Conservation (phyloP, 2,113 vertebrate genomes). For the Glaucidium brasilianum region DNA sequence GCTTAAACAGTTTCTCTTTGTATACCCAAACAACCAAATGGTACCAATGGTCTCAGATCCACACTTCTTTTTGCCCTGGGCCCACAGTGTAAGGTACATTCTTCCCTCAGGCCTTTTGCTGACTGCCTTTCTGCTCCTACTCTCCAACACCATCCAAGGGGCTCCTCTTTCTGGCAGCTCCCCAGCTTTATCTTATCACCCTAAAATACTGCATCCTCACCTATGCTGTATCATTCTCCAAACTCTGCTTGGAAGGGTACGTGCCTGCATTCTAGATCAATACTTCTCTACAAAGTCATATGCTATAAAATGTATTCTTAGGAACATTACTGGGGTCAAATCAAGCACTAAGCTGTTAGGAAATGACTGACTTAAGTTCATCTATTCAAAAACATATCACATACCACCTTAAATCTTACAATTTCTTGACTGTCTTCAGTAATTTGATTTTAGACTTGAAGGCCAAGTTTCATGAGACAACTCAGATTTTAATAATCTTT, state of each 20-base stretch:
- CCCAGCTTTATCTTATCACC: neutral
- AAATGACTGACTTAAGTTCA: neutral
- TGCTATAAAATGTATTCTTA: neutral
- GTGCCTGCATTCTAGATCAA: neutral
- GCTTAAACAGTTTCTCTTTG: neutral
- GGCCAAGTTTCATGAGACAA: neutral
- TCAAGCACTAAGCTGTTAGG: neutral
- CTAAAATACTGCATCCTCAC: neutral
- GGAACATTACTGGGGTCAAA: neutral
- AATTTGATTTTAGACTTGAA: neutral
- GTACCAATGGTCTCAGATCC: neutral
- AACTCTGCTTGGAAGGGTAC: neutral
- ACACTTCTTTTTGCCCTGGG: neutral
- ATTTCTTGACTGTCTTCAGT: neutral
- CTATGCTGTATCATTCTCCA: neutral
- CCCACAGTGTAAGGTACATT: accelerated
- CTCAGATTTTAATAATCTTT: neutral
- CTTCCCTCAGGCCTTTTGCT: neutral
- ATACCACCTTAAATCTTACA: neutral
- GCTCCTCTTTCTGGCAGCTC: neutral
- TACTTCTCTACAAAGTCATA: neutral
- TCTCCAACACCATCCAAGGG: neutral
- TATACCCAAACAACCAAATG: neutral
- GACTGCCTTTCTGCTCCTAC: neutral
- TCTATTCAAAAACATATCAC: neutral